Percentiles rank a stretch among this genome's conserved stretches.
phyloP scores from a whole-genome alignment of 1,140 invertebrate species.

The Drosophila parvula region DNA sequence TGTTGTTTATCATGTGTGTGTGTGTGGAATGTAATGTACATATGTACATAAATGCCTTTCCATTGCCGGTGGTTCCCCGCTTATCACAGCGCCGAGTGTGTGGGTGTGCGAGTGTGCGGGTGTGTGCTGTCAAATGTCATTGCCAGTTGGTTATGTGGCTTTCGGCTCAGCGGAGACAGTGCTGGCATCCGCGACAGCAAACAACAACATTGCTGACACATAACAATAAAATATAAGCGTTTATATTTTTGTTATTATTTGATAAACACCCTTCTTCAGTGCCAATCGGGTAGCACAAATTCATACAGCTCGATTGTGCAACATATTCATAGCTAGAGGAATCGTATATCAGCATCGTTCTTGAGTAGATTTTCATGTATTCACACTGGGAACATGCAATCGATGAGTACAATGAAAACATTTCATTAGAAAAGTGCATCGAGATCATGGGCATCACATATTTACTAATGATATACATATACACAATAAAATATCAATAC shows the following conservation, averaged over 20 bases:
- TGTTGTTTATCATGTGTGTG: constrained; percentile 47
- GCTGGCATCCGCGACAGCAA: constrained; percentile 51
- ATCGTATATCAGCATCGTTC: no score
- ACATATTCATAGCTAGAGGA: no score
- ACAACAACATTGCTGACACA: constrained; percentile 63
- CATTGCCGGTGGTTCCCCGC: constrained; percentile 58
- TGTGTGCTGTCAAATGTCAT: constrained; percentile 71
- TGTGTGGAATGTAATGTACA: constrained; percentile 23
- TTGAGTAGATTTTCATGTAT: not conserved
- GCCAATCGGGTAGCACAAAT: constrained; percentile 4
- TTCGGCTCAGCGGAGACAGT: constrained; percentile 55
- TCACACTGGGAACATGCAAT: not conserved
- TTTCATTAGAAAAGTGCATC: not conserved
- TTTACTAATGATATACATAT: not conserved
- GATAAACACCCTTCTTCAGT: constrained; percentile 37
- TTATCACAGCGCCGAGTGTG: constrained; percentile 52
- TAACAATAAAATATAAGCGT: constrained; percentile 73
- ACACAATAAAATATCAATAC: not conserved
- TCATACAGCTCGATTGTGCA: not conserved
- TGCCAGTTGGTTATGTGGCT: constrained; percentile 77
- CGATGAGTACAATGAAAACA: not conserved
- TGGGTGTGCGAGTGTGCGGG: constrained; percentile 9
- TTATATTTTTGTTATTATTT: constrained; percentile 73
- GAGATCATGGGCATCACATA: not conserved
- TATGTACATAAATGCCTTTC: constrained; percentile 34